phyloP scores from a whole-genome alignment of 37 sponge, comb jelly and placozoan species.

The Hormiphora californensis region DNA sequence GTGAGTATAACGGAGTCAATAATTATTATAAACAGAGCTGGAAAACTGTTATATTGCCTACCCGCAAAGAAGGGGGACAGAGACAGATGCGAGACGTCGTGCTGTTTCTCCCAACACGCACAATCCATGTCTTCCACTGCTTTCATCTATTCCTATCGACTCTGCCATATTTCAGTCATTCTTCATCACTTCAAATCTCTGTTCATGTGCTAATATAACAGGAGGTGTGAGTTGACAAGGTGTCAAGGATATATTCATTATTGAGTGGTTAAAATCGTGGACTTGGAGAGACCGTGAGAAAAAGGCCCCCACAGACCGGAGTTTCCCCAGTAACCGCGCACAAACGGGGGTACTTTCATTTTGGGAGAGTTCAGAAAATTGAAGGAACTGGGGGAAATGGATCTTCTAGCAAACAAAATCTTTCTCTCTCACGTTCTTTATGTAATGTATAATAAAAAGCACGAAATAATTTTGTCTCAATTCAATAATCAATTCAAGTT shows the following conservation, averaged over 20 bases:
- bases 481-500: not conserved
- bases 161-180: slow-evolving; percentile 49
- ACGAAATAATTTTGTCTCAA: not conserved
- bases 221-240: too few relatives aligned
- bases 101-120: slow-evolving; percentile 42
- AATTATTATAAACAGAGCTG: not conserved
- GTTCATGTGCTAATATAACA: too few relatives aligned
- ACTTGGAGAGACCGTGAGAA: too few relatives aligned
- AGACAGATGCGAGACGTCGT: slow-evolving; percentile 11
- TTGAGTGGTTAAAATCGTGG: too few relatives aligned
- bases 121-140: not conserved
- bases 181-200: not conserved
- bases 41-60: not conserved
- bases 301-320: too few relatives aligned
- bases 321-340: too few relatives aligned
- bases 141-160: not conserved
- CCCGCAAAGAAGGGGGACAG: slow-evolving; percentile 34
- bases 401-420: too few relatives aligned
- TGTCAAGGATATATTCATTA: too few relatives aligned
- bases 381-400: too few relatives aligned
- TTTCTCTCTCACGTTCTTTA: too few relatives aligned
- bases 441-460: not conserved
- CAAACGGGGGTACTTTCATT: too few relatives aligned
- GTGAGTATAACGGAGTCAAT: not conserved
- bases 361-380: too few relatives aligned